Evolutionary conservation across 2,113 vertebrate genomes (phyloP).

Genomic region (Athene cunicularia): DNA sequence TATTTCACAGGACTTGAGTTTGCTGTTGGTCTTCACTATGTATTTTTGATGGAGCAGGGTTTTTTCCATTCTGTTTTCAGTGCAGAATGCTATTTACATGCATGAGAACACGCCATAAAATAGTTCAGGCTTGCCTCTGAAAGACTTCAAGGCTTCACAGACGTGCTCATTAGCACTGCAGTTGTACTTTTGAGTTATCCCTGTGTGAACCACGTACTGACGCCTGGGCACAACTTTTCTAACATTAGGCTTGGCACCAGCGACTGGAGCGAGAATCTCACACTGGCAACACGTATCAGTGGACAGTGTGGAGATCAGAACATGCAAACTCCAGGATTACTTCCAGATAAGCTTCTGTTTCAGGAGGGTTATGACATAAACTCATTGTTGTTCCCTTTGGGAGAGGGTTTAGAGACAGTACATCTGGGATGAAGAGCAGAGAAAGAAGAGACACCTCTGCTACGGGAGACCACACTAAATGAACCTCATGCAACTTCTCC

Average conservation of each 20-base stretch:
- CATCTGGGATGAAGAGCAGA: not conserved
- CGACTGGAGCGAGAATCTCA: rapidly evolving
- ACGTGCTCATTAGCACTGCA: not conserved
- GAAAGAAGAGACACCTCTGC: not conserved
- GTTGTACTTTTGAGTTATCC: not conserved
- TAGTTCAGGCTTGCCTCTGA: not conserved
- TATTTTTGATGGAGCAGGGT: not conserved
- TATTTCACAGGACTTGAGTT: not conserved
- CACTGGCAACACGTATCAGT: not conserved
- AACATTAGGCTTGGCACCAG: not conserved
- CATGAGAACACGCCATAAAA: not conserved
- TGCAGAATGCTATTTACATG: not conserved
- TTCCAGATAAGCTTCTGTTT: not conserved
- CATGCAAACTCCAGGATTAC: not conserved
- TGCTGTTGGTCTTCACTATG: not conserved
- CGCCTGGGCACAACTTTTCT: not conserved
- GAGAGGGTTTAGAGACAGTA: not conserved
- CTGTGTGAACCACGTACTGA: not conserved
- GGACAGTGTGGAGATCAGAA: not conserved
- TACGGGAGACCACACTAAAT: too few species aligned
- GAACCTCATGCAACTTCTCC: not conserved
- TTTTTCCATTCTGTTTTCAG: not conserved
- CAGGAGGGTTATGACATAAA: not conserved
- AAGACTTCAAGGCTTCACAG: not conserved
- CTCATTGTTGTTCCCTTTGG: not conserved